Evolutionary conservation across 2,888 invertebrate genomes (phyloP).

Genomic region (Beris morrisii): DNA sequence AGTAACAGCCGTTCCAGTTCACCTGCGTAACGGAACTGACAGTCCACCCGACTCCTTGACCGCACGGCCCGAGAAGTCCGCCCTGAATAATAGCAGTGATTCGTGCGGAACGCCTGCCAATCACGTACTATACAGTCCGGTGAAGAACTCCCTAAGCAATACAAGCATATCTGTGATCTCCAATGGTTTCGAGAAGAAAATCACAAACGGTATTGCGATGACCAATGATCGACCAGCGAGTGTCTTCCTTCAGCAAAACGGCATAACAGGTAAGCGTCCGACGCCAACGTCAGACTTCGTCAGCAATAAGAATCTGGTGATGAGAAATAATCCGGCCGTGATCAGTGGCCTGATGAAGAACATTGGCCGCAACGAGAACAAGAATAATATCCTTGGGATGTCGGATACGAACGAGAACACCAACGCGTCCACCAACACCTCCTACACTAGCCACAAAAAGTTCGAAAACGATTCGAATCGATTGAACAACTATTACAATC

Average conservation of each 20-base stretch:
- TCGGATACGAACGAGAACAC: conserved; percentile 15
- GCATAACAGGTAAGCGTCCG: conserved; percentile 38
- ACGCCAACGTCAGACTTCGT: conserved; percentile 47
- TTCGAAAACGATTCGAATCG: conserved; percentile 55
- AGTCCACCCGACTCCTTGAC: conserved; percentile 52
- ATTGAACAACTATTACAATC: conserved; percentile 52
- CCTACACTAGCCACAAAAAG: conserved; percentile 48
- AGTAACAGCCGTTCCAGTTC: conserved; percentile 55
- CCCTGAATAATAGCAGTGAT: conserved; percentile 39
- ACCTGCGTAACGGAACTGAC: conserved; percentile 51
- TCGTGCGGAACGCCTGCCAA: conserved; percentile 34
- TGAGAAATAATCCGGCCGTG: conserved; percentile 51
- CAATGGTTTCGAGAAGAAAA: conserved; percentile 36
- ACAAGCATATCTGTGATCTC: conserved; percentile 38
- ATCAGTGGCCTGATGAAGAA: conserved; percentile 54
- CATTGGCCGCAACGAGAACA: conserved; percentile 44
- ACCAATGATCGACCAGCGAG: background rate
- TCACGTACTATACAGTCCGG: conserved; percentile 27
- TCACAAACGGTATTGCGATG: background rate
- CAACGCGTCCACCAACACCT: conserved; percentile 43
- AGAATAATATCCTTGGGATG: conserved; percentile 31
- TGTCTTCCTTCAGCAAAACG: conserved; percentile 1
- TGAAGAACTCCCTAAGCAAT: conserved; percentile 29
- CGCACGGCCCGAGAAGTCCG: conserved; percentile 43
- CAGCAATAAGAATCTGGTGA: conserved; percentile 52